Base-by-base conservation (phyloP, 2,888 invertebrate genomes). In the Nephrotoma flavescens region DNA sequence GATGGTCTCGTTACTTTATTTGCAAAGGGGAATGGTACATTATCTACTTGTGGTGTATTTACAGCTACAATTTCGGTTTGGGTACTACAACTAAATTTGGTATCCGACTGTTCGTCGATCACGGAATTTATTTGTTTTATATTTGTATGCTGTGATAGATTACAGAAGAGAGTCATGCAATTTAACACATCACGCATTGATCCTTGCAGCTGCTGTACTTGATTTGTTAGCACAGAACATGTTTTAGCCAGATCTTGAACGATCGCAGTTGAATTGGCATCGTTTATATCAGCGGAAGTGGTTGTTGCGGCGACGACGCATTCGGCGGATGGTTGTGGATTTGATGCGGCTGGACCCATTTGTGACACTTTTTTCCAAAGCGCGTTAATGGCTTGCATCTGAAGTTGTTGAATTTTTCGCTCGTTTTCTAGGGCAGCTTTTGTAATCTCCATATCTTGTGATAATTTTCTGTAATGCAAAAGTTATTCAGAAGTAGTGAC, bases 361-460 rank as follows among this genome's bases (percentile, higher is more conserved):
- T 94, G 94, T 15, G 95, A 95, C 1, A 96, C 96, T 90, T 96
- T 96, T 91, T 96, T 96, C 97, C 97, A 97, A 3, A 97, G 92
- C 0, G 97, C 97, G 90, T 96, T 96, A 89, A 97, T 97, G 4
- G 97, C 97, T 91, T 97, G 97, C 94, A 97, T 96, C 92, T 97
- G 97, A 86, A 97, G 91, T 90, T 96, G 95, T 89, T 97, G 96
- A 87, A 97, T 95, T 90, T 96, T 96, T 42, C 96, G 92, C 90
- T 97, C 97, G 89, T 96, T 96, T 89, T 97, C 96, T 85, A 97
- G 90, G 12, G 96, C 97, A 1, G 95, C 95, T 90, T 97, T 96
- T 0, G 97, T 96, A 12, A 96, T 94, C 90, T 96, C 95, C 95
- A 97, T 96, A 89, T 97, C 97, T 88, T 94, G 94, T 5, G 96